Conservation (phyloP, 2,888 invertebrate genomes). For the Galerucella nymphaeae region DNA sequence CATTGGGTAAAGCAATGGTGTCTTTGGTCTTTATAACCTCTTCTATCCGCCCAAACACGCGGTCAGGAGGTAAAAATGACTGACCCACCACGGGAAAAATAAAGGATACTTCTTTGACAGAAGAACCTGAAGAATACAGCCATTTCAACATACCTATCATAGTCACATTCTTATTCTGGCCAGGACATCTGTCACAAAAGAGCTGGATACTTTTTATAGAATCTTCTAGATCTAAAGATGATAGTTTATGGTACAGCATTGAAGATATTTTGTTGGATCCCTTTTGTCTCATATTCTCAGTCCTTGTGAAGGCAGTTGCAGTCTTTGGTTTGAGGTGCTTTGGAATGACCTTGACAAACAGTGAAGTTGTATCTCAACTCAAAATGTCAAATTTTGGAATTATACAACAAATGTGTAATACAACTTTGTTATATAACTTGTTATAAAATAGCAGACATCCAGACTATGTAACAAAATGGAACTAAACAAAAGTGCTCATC, state of each 20-base stretch:
- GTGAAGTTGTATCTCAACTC: conserved; percentile 60
- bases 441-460: too few species aligned
- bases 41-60: conserved; percentile 31
- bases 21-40: conserved; percentile 24
- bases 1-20: conserved; percentile 1
- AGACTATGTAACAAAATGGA: too few species aligned
- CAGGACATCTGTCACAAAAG: conserved; percentile 36
- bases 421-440: too few species aligned
- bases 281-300: conserved; percentile 30
- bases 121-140: conserved; percentile 20
- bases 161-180: conserved; percentile 39
- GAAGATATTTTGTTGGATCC: conserved; percentile 39
- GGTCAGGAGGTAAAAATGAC: conserved; percentile 28
- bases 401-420: too few species aligned
- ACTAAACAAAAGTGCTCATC: too few species aligned
- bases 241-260: conserved; percentile 28
- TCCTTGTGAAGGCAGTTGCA: conserved; percentile 46
- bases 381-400: too few species aligned
- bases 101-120: conserved; percentile 14
- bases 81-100: conserved; percentile 34
- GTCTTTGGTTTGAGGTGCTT: conserved; percentile 43
- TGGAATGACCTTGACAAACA: conserved; percentile 47
- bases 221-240: conserved; percentile 8
- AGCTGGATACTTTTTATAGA: conserved; percentile 13
- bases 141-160: conserved; percentile 3